Percentiles rank a stretch among this genome's conserved stretches.
These are phyloP conservation scores for Bombus confusus DNA, from an alignment of 1,140 invertebrate genomes.

Conservation along the genomic window DNA sequence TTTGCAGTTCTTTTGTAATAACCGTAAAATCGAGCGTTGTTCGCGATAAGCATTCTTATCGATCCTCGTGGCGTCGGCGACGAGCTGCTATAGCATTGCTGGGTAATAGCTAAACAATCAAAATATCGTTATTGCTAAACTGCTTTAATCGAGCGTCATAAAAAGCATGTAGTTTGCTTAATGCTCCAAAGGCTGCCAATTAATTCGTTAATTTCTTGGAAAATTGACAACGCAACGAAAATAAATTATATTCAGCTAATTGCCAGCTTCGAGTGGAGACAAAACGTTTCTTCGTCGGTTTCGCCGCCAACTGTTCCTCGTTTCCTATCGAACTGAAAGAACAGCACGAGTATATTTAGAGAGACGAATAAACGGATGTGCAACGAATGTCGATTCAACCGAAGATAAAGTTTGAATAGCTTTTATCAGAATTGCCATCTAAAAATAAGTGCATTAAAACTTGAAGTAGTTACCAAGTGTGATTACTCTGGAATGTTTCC, in stretches of 20 bases:
- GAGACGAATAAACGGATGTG: conserved; percentile 4
- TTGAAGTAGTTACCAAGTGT: conserved; percentile 36
- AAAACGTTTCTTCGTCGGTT: not conserved
- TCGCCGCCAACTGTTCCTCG: not conserved
- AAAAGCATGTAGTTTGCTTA: too few relatives aligned
- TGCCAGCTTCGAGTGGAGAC: not conserved
- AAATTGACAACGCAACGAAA: not conserved
- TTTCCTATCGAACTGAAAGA: not conserved
- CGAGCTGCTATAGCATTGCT: not conserved
- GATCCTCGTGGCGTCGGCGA: not conserved
- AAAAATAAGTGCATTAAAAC: conserved; percentile 44
- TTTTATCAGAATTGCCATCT: conserved; percentile 26
- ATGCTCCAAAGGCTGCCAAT: not conserved
- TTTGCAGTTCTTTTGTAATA: conserved; percentile 3
- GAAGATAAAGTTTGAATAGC: conserved; percentile 44
- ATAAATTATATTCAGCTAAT: not conserved
- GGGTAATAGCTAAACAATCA: not conserved
- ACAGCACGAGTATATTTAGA: conserved; percentile 7
- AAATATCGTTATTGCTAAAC: not conserved
- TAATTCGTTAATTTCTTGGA: conserved; percentile 1
- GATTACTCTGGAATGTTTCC: conserved; percentile 27
- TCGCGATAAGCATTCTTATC: conserved; percentile 25
- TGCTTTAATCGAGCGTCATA: not conserved
- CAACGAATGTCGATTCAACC: conserved; percentile 7
- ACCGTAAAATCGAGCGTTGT: not conserved